Base-by-base conservation (phyloP, 2,113 vertebrate species). In the Phyllopteryx taeniolatus region DNA sequence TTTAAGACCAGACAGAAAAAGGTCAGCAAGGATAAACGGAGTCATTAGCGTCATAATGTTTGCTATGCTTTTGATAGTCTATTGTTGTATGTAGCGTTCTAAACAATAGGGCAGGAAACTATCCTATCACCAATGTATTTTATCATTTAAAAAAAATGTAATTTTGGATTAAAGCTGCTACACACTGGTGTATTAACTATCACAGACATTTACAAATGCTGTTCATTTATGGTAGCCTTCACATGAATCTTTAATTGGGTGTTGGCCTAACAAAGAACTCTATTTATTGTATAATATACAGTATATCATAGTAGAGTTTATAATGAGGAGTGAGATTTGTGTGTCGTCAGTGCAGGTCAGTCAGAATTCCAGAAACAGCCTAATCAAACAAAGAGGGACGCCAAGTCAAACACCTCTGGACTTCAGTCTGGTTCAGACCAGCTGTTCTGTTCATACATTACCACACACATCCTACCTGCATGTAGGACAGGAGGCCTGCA, bases 361-460 rank as follows among this genome's bases (percentile, higher is more conserved):
- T 82, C 71, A 81, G 82, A 90, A 87, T 88, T 86, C 81, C 79
- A 81, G 81, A 82, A 92, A 84, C 83, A 88, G 79, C 88, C 82
- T 90, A 86, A 91, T 91, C 83, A 90, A 92, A 91, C 88, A 92
- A 63, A 84, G 72, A 78, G 46, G 3, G 17, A 70, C 81, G 87
- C 89, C 91, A 91, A 92, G 79, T 39, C 82, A 93, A 92, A 93
- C 87, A 90, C 78, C 72, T 83, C 85, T 85, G 85, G 84, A 90
- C 84, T 86, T 90, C 56, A 86, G 73, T 86, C 86, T 84, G 81
- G 51, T 78, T 83, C 71, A 83, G 78, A 78, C 78, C 80, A 79
- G 71, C 64, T 57, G 79, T 61, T 72, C 77, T 20, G 75, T 66
- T 31, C 57, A 68, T 70, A 49, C 71, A 75, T 74, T 67, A 72